Base-by-base conservation (phyloP, 2,113 vertebrate genomes). In the Parotia lawesii region DNA sequence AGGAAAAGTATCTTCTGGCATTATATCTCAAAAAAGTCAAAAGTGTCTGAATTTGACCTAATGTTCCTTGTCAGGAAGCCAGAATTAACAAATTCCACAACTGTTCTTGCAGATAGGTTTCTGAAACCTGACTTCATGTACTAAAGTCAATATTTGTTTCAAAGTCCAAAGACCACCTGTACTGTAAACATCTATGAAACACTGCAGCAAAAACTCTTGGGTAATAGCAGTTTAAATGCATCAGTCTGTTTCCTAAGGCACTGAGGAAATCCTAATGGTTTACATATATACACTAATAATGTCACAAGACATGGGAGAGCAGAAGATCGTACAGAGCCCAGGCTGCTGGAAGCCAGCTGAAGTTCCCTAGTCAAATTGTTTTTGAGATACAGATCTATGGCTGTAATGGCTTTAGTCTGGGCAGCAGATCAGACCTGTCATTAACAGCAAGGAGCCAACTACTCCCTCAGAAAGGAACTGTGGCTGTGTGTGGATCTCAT, bases 71-170 rank as follows among this genome's bases (percentile, higher is more conserved):
- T 94, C 91, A 73, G 77, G 50, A 79, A 83, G 89, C 89, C 95
- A 95, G 67, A 89, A 95, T 72, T 92, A 76, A 65, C 2, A 0
- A 81, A 96, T 94, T 85, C 91, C 89, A 89, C 85, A 87, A 85
- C 93, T 91, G 74, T 79, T 93, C 58, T 86, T 79, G 84, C 87
- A 82, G 78, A 85, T 56, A 93, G 74, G 89, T 87, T 94, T 78
- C 67, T 92, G 81, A 95, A 95, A 89, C 50, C 81, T 73, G 33
- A 76, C 58, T 95, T 93, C 23, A 29, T 70, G 64, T 70, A 70
- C 91, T 82, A 73, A 65, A 92, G 94, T 96, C 91, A 96, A 96
- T 95, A 96, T 96, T 96, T 96, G 89, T 96, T 95, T 87, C 87
- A 15, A 93, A 96, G 93, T 95, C 81, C 93, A 93, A 96, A 95